Evolutionary conservation across 2,797 vertebrate species (phyloP), one percentile per base, ranked within the genome.

Genomic region (Lepidocolaptes lacrymiger): DNA sequence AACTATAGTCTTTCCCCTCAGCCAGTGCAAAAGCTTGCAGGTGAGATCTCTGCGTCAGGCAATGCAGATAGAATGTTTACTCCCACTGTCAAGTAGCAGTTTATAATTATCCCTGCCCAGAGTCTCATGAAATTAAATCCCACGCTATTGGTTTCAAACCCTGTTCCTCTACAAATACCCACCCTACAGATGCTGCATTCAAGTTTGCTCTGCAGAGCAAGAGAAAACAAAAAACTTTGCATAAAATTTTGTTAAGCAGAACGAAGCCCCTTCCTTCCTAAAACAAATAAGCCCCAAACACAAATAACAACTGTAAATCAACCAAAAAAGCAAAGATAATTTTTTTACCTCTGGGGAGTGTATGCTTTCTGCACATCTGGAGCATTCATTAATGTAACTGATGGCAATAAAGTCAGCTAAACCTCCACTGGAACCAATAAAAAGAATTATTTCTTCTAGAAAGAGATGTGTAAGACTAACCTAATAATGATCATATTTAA

Each of bases 41-140:
- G n/a, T 36, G 64, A 94, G 49, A 51, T 79, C 43, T 90, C 44
- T 36, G 23, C 1, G 2, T n/a, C 55, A 83, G 34, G 72, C 49
- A 91, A 49, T 5, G 10, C 44, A 63, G 75, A 76, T 32, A 39
- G 62, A 64, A 89, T 89, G 61, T 94, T 91, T 95, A 91, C 44
- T 90, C 9, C 28, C 36, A 32, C 44, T 91, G 77, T 80, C 79
- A 93, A 85, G 66, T 68, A 95, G 64, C 79, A 49, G 59, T 82
- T 95, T 94, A 93, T 83, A 95, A 95, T 94, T 87, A 97, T 85
- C 64, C 32, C 54, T 94, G 86, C 67, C 84, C 72, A 69, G 85
- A 87, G 61, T 27, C 68, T 87, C 28, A 17, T 39, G 56, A 83
- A 86, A 83, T 89, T 87, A 72, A 93, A 91, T 59, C n/a, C 37